phyloP scores from a whole-genome alignment of 1,140 invertebrate genomes.

The Leptopilina clavipes region DNA sequence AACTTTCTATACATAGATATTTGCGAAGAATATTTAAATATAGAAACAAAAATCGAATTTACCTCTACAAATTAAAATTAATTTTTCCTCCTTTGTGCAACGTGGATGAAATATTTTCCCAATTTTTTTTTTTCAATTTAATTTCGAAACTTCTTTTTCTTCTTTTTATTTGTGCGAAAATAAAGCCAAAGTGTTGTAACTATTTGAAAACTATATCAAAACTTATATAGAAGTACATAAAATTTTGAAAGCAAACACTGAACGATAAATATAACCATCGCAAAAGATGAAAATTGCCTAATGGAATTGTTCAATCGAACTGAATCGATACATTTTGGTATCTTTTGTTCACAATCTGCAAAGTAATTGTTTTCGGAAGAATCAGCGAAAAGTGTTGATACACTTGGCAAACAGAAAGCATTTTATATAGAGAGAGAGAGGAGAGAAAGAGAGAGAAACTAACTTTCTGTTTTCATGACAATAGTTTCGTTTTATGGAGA shows the following conservation, averaged over 20 bases:
- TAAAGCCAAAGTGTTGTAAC: no score
- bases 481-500: no score
- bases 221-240: neutral
- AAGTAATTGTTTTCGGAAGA: slow-evolving; percentile 9
- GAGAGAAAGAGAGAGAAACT: neutral
- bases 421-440: neutral
- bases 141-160: no score
- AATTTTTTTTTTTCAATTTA: no score
- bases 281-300: neutral
- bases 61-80: no score
- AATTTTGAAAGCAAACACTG: neutral
- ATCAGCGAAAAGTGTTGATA: slow-evolving; percentile 19
- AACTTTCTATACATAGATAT: neutral
- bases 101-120: no score
- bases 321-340: slow-evolving; percentile 2
- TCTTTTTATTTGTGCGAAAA: no score
- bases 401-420: slow-evolving; percentile 1
- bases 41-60: no score
- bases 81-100: no score
- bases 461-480: neutral
- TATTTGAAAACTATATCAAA: no score
- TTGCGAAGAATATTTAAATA: no score
- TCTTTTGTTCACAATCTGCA: neutral
- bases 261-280: neutral
- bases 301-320: neutral